Conservation (phyloP, 1,140 invertebrate genomes). For the Trachymyrmex septentrionalis region DNA sequence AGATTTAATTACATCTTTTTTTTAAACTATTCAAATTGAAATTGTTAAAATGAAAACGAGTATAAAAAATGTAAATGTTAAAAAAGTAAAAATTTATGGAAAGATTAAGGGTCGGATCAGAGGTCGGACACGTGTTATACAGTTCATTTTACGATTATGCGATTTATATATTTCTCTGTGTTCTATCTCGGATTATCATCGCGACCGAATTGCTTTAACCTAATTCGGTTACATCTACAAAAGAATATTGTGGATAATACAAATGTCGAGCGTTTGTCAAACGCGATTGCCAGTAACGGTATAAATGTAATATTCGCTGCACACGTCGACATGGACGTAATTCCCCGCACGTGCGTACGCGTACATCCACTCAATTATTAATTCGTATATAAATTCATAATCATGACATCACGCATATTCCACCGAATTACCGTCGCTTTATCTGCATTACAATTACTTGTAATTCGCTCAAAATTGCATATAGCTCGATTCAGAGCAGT, state of each 20-base stretch:
- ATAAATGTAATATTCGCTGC: conserved; percentile 47
- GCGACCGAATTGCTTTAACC: conserved; percentile 52
- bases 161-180: conserved; percentile 23
- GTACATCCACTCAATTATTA: conserved; percentile 59
- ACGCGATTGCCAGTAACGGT: conserved; percentile 53
- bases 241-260: conserved; percentile 55
- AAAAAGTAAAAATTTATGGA: background rate
- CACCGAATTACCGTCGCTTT: conserved; percentile 62
- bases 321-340: conserved; percentile 50
- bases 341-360: conserved; percentile 44
- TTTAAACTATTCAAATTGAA: background rate
- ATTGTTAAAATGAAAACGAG: background rate
- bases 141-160: conserved; percentile 49
- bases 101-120: background rate
- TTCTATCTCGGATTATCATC: conserved; percentile 46
- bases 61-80: conserved; percentile 3
- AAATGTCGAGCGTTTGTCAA: conserved; percentile 55
- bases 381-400: conserved; percentile 64
- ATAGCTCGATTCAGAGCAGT: conserved; percentile 39
- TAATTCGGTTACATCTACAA: conserved; percentile 42
- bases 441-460: conserved; percentile 64
- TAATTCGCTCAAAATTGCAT: conserved; percentile 58
- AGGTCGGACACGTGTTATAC: conserved; percentile 14
- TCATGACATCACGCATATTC: conserved; percentile 57
- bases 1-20: background rate